phyloP scores from a whole-genome alignment of 2,113 vertebrate species.

The Podiceps cristatus region DNA sequence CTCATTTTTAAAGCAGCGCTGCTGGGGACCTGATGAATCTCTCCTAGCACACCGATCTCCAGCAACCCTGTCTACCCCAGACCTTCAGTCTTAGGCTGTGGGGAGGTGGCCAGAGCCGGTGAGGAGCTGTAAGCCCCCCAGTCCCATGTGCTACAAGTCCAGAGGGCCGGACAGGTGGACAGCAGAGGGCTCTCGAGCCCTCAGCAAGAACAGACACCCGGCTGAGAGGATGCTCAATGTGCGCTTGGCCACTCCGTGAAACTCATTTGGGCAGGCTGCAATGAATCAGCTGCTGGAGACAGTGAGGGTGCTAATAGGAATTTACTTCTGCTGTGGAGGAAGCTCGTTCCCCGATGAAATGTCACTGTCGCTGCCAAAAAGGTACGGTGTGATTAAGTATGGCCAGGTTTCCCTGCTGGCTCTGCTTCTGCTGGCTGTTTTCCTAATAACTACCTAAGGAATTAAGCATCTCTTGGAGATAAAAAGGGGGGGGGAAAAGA shows the following conservation, averaged over 20 bases:
- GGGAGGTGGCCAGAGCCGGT: neutral
- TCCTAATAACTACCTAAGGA: neutral
- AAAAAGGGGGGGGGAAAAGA: too few species aligned
- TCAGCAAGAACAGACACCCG: neutral
- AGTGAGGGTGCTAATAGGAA: neutral
- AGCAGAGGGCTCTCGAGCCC: constrained; percentile 5
- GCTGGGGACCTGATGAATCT: neutral
- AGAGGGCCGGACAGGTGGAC: neutral
- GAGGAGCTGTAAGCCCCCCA: too few species aligned
- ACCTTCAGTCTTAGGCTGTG: neutral
- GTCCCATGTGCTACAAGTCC: rapidly evolving
- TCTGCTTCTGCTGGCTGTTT: neutral
- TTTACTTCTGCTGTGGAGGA: neutral
- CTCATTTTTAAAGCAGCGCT: neutral
- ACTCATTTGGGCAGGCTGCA: neutral
- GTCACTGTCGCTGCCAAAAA: neutral
- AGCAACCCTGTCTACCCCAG: rapidly evolving
- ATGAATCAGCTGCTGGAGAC: neutral
- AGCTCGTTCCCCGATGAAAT: neutral
- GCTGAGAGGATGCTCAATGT: neutral
- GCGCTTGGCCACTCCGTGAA: neutral
- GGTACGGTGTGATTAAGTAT: neutral
- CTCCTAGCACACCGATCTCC: neutral
- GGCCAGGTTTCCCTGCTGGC: neutral
- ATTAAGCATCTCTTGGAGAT: neutral